Evolutionary conservation across 2,888 invertebrate genomes (phyloP).

Genomic region (Plagiodera versicolora): DNA sequence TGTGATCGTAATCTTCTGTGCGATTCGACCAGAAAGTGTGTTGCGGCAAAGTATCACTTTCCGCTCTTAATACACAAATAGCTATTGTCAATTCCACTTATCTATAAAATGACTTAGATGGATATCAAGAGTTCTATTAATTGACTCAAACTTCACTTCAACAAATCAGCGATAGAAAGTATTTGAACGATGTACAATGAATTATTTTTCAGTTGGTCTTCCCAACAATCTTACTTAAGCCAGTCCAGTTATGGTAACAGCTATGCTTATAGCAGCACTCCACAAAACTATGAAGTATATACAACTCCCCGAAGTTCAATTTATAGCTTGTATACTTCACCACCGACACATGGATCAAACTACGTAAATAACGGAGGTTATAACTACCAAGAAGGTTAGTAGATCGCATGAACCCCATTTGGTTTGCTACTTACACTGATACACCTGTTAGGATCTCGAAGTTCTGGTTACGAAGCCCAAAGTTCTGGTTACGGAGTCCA

Average conservation of each 20-base stretch:
- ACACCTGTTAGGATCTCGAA: no score
- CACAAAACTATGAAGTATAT: constrained; percentile 14
- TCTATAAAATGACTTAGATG: no score
- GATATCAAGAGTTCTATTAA: no score
- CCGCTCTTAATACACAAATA: no score
- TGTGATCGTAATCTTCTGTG: no score
- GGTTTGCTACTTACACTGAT: no score
- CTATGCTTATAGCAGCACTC: constrained; percentile 19
- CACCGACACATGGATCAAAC: not conserved
- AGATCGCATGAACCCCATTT: not conserved
- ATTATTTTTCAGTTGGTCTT: constrained; percentile 22
- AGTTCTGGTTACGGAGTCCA: constrained; percentile 9
- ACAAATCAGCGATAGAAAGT: no score
- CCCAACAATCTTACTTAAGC: constrained; percentile 19
- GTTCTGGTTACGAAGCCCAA: constrained; percentile 20
- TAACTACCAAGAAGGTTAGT: constrained; percentile 1
- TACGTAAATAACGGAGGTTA: constrained; percentile 12
- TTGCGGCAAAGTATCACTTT: no score
- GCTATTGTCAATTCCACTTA: no score
- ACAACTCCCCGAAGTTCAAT: constrained; percentile 15
- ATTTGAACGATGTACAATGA: no score
- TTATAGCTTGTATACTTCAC: not conserved
- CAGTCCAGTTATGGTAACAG: constrained; percentile 24
- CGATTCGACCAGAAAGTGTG: no score
- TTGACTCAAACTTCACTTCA: no score